Conservation (phyloP, 2,113 vertebrate genomes). For the Menura novaehollandiae region DNA sequence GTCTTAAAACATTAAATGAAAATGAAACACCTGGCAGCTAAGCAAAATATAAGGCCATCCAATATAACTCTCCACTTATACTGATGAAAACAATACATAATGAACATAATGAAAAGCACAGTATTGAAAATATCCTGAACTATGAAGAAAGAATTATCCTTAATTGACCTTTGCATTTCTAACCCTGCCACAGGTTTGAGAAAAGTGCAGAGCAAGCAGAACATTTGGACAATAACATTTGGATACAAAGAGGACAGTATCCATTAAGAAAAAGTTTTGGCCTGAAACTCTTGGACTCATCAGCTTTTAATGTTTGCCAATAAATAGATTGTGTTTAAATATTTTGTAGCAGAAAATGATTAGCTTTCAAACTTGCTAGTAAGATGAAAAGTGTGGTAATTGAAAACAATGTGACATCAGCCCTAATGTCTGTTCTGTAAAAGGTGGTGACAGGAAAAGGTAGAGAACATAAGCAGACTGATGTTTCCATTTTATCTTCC, state of each 20-base stretch:
- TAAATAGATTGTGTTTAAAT: neutral
- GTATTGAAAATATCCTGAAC: neutral
- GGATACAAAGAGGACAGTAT: neutral
- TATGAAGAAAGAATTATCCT: constrained; percentile 18
- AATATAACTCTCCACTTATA: neutral
- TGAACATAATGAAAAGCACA: neutral
- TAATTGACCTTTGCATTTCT: constrained; percentile 40
- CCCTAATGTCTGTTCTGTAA: neutral
- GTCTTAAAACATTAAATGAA: neutral
- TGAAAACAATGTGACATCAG: neutral
- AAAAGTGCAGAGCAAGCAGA: constrained; percentile 20
- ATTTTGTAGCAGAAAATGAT: neutral
- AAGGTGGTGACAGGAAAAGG: neutral
- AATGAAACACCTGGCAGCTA: neutral
- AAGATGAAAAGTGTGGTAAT: neutral
- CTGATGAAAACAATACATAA: neutral
- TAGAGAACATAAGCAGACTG: neutral
- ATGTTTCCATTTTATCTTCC: neutral
- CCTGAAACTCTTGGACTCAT: neutral
- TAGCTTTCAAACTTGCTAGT: neutral
- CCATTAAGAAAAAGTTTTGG: constrained; percentile 13
- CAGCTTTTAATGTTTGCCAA: neutral
- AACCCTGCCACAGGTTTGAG: neutral
- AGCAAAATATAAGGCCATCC: neutral
- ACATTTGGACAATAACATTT: neutral